Base-by-base conservation (phyloP, 2,113 vertebrate species). In the Lycaon pictus region DNA sequence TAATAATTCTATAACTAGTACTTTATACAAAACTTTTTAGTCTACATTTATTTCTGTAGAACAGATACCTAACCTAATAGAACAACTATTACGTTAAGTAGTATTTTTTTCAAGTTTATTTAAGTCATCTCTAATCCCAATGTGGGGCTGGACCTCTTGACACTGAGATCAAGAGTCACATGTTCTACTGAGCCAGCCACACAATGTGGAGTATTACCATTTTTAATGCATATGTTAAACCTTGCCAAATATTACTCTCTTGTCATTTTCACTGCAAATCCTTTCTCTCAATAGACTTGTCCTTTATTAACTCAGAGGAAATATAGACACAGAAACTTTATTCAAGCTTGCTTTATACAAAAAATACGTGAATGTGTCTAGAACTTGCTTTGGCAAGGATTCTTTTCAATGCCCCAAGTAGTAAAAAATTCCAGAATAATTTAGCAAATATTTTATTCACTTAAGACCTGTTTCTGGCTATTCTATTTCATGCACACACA, bases 251-350 rank as follows among this genome's bases (percentile, higher is more conserved):
- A 72, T 43, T 55, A 93, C 7, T 77, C 3, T 43, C 17, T 53
- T 69, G 11, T 56, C 88, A 80, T 60, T 90, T 95, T 93, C 88
- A 93, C 4, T 84, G 51, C 13, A 94, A 96, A 95, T 69, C 12
- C 15, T 81, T 80, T 86, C 65, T 72, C 29, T 25, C 29, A 79
- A 15, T 35, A 29, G 55, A 62, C 65, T 48, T 83, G 60, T n/a
- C 43, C 17, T 87, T 22, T 79, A 77, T 56, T 76, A 84, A 53
- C 77, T 86, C 71, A 82, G 27, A 82, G 48, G 60, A 1, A 58
- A 58, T 56, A 55, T 4, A 32, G 63, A 79, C 20, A 93, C 0
- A 95, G 56, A 92, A 89, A 92, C 37, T 86, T 71, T 63, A 81
- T 62, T 69, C 15, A 88, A 88, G 5, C 72, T 60, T 83, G 35